Conservation (phyloP, 2,113 vertebrate genomes). For the Stegastes partitus region DNA sequence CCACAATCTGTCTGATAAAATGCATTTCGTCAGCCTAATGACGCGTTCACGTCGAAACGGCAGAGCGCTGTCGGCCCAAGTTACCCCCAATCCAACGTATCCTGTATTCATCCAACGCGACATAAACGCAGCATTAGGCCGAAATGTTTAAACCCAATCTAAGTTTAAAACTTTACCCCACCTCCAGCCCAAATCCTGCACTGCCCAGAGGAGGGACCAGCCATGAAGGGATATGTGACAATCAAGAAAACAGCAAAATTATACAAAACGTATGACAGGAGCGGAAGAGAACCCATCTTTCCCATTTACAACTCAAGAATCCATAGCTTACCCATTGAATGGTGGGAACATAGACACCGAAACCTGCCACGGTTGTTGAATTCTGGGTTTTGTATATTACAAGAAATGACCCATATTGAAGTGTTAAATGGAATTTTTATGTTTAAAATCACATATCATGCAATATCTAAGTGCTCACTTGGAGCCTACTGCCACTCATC, state of each 20-base stretch:
- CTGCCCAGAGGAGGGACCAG: background rate
- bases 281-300: too few species aligned
- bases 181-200: background rate
- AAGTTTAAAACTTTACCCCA: conserved; percentile 13
- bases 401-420: background rate
- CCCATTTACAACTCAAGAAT: background rate
- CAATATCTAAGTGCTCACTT: background rate
- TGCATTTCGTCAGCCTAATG: conserved; percentile 14
- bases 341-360: conserved; percentile 17
- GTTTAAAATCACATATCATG: too few species aligned
- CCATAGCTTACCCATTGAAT: background rate
- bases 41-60: conserved; percentile 15
- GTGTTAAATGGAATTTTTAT: background rate
- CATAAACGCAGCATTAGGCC: background rate
- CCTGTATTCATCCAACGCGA: conserved; percentile 5
- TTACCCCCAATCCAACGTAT: background rate
- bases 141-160: background rate
- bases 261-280: too few species aligned
- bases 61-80: background rate
- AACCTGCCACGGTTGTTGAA: background rate
- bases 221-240: conserved; percentile 6
- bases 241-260: conserved; percentile 19
- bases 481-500: background rate
- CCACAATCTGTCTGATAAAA: conserved; percentile 8
- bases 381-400: background rate